Percentiles rank a stretch among this genome's conserved stretches.
phyloP scores from a whole-genome alignment of 1,140 invertebrate species.

The Drosophila kepulauana region DNA sequence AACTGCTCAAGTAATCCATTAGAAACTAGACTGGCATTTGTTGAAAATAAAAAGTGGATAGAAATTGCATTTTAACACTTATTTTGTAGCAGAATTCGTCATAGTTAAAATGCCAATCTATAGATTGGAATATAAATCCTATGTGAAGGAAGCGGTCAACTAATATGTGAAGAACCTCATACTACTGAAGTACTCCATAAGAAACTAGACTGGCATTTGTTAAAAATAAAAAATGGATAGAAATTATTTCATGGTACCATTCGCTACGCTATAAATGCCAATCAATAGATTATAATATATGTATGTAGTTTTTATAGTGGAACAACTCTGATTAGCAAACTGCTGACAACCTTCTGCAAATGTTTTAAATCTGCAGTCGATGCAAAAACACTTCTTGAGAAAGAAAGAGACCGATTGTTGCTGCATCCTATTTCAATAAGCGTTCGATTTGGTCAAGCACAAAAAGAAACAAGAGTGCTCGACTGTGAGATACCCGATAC shows the following conservation, averaged over 20 bases:
- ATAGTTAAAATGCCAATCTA: not conserved
- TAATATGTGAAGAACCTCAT: slow-evolving; percentile 95
- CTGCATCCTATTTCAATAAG: not conserved
- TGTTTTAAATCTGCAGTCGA: not conserved
- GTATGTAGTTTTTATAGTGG: no score
- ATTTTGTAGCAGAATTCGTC: no score
- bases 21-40: slow-evolving; percentile 11
- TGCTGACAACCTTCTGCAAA: no score
- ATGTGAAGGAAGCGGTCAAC: slow-evolving; percentile 93
- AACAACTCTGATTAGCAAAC: no score
- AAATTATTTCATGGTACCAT: not conserved
- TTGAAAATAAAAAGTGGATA: not conserved
- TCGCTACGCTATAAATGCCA: no score
- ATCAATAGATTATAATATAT: no score
- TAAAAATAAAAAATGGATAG: not conserved
- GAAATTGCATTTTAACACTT: not conserved
- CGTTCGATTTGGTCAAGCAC: not conserved
- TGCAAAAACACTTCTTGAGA: not conserved
- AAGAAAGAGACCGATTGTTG: not conserved
- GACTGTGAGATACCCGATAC: no score
- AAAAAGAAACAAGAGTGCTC: not conserved
- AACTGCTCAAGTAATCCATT: slow-evolving; percentile 89
- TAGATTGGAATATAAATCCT: slow-evolving; percentile 86
- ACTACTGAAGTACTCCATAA: slow-evolving; percentile 88
- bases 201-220: slow-evolving; percentile 12